Evolutionary conservation across 2,888 invertebrate species (phyloP).

Genomic region (Oasisia sp.): DNA sequence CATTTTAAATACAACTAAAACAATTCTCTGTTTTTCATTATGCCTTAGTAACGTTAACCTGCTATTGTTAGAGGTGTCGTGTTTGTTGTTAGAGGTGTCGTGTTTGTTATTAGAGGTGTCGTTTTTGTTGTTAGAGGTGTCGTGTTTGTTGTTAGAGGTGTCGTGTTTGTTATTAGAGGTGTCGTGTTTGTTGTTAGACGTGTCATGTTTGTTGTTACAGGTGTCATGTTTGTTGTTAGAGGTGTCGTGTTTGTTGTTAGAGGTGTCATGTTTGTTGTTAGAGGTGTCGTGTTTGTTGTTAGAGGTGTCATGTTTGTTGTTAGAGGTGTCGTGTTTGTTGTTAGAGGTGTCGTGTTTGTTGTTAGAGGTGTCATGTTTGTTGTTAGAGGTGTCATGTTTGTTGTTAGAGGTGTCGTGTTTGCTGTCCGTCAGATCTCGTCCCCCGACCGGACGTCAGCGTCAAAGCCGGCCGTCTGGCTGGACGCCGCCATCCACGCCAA

Average conservation of each 20-base stretch:
- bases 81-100: neutral
- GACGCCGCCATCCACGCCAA: conserved; percentile 42
- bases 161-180: too few relatives aligned
- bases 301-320: neutral
- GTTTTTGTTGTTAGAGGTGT: neutral
- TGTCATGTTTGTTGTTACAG: neutral
- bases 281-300: neutral
- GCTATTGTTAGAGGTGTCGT: neutral
- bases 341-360: neutral
- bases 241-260: neutral
- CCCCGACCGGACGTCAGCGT: neutral
- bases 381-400: neutral
- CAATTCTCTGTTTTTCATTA: neutral
- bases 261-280: neutral
- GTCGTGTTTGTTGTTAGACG: neutral
- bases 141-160: neutral
- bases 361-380: neutral
- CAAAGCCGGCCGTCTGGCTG: conserved; percentile 37
- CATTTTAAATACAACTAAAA: too few relatives aligned
- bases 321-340: neutral
- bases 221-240: neutral
- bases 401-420: neutral
- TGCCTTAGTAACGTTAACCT: neutral
- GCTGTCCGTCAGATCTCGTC: neutral
- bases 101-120: neutral